phyloP scores from a whole-genome alignment of 2,888 invertebrate species.

The Parapristionchus giblindavisi region DNA sequence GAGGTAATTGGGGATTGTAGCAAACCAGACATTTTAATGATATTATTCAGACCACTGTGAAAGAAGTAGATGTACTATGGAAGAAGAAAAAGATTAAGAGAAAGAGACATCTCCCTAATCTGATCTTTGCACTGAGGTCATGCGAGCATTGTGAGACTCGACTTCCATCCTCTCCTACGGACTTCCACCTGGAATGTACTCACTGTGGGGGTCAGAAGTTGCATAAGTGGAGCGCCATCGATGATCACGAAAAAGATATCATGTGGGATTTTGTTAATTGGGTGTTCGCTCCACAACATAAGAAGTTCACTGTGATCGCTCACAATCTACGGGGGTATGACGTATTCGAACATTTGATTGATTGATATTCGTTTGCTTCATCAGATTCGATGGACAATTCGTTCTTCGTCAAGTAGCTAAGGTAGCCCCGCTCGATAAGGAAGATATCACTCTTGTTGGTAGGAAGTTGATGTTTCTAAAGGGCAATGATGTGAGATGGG shows the following conservation, averaged over 20 bases:
- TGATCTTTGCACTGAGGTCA: slow-evolving; percentile 5
- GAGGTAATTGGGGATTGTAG: not conserved
- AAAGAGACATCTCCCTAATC: not conserved
- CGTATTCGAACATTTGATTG: not conserved
- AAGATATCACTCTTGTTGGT: not conserved
- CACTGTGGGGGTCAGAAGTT: slow-evolving; percentile 17
- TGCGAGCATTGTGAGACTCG: slow-evolving; percentile 6
- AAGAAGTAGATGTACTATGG: not conserved
- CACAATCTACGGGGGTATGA: slow-evolving; percentile 1
- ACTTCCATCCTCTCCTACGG: not conserved
- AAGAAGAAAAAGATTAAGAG: not conserved
- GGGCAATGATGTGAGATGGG: not conserved
- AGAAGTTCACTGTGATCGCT: slow-evolving; percentile 6
- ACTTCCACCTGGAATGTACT: not conserved
- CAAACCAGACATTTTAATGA: too few relatives aligned
- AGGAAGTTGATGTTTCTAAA: slow-evolving; percentile 3
- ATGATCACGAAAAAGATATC: not conserved
- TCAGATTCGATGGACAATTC: slow-evolving; percentile 14
- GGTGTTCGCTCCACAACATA: not conserved
- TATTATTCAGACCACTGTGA: not conserved
- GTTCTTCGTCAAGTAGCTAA: not conserved
- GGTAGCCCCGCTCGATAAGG: not conserved
- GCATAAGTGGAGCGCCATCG: not conserved
- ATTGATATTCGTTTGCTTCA: too few relatives aligned
- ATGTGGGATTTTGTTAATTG: not conserved